Evolutionary conservation across 1,140 invertebrate species (phyloP).

Genomic region (Yoshiicerus persimilis): DNA sequence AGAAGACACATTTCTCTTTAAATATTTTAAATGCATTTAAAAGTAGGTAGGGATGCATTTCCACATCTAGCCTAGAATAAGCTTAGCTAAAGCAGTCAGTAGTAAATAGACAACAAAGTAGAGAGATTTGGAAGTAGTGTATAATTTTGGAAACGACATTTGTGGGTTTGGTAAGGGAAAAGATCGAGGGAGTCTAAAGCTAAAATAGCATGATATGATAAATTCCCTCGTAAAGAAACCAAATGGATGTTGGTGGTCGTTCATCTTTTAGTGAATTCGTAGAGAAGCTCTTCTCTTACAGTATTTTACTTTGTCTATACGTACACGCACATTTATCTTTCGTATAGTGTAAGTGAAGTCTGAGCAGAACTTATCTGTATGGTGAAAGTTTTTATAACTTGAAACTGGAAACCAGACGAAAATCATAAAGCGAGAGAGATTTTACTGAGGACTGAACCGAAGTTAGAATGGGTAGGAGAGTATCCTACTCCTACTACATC

Average conservation of each 20-base stretch:
- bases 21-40: too few relatives aligned
- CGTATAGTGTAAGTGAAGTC: neutral
- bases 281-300: neutral
- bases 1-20: too few relatives aligned
- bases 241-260: slow-evolving; percentile 27
- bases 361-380: neutral
- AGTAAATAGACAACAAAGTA: neutral
- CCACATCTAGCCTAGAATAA: neutral
- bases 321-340: neutral
- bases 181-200: neutral
- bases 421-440: slow-evolving; percentile 2
- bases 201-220: slow-evolving; percentile 31
- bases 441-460: neutral
- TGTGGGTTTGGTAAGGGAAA: neutral
- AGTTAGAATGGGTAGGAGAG: neutral
- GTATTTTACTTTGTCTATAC: slow-evolving; percentile 1
- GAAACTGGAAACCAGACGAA: neutral
- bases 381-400: slow-evolving; percentile 17
- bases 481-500: neutral
- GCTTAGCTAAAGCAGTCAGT: neutral
- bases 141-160: neutral
- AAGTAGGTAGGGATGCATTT: neutral
- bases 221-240: slow-evolving; percentile 31
- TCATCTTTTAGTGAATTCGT: slow-evolving; percentile 7
- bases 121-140: neutral